Conservation (phyloP, 30 jellyfish, hydroid and myxozoan species). For the Chironex yamaguchii region DNA sequence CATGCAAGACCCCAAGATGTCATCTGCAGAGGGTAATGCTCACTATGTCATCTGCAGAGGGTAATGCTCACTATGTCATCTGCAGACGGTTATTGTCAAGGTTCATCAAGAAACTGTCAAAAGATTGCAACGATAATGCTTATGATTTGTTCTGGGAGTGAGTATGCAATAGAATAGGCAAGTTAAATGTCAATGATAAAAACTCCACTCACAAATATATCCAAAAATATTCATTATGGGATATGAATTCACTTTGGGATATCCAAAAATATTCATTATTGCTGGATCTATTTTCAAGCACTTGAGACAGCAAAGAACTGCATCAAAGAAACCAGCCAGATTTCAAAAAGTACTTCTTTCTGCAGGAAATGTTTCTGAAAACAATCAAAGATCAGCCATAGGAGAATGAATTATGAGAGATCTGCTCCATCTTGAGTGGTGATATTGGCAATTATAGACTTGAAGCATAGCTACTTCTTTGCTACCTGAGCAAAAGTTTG, state of each 20-base stretch:
- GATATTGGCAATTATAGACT: constrained; percentile 55
- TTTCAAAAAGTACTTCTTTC: constrained; percentile 53
- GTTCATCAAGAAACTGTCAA: constrained; percentile 36
- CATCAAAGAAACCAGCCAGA: constrained; percentile 56
- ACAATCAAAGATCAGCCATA: constrained; percentile 46
- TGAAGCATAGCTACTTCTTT: constrained; percentile 53
- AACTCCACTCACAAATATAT: constrained; percentile 80
- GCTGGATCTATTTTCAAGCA: constrained; percentile 64
- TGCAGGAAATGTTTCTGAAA: constrained; percentile 43
- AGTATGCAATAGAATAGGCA: constrained; percentile 49
- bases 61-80: constrained; percentile 56
- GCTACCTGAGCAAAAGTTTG: constrained; percentile 29
- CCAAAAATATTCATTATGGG: too few relatives aligned
- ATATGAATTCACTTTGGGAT: too few relatives aligned
- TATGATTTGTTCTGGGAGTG: constrained; percentile 71
- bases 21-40: constrained; percentile 59
- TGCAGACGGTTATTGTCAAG: constrained; percentile 47
- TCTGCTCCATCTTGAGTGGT: constrained; percentile 63
- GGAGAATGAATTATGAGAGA: constrained; percentile 31
- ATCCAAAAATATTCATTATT: too few relatives aligned
- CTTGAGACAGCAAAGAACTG: constrained; percentile 15
- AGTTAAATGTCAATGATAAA: constrained; percentile 73
- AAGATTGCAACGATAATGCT: constrained; percentile 36
- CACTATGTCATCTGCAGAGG: constrained; percentile 63
- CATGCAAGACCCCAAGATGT: constrained; percentile 40